Base-by-base conservation (phyloP, 2,888 invertebrate species). In the Eristalinus sepulchralis region DNA sequence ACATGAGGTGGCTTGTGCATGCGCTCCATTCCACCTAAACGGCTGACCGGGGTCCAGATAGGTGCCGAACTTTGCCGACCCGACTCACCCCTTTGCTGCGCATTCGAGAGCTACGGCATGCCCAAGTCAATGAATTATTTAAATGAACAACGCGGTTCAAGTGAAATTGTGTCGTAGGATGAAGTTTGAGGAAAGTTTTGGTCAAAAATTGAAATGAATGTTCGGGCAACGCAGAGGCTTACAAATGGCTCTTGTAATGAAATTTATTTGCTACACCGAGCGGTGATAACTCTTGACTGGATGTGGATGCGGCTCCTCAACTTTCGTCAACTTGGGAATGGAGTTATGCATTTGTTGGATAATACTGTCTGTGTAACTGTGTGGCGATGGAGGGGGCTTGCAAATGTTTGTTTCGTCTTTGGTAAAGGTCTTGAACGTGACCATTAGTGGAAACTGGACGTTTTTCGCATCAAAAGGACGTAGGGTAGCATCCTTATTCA, bases 41-140 rank as follows among this genome's bases (percentile, higher is more conserved):
- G 33, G n/a, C 57, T 73, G 60, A 66, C 71, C 71, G 39, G 67
- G 67, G 20, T 76, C 36, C 13, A 47, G 59, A 31, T 31, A 33
- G 33, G 62, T 47, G 47, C 33, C 66, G 9, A 59, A 31, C 0
- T 67, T 76, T 66, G n/a, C 22, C n/a, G n/a, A 11, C 20, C 20
- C 20, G 55, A 57, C 57, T 24, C 57, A 24, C 57, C 24, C 13
- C 24, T n/a, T n/a, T n/a, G n/a, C n/a, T n/a, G n/a, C n/a, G n/a
- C 57, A 22, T 11, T 47, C n/a, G 47, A 17, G 33, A 17, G 47
- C 17, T 17, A 47, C 47, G 6, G 8, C 17, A 47, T 66, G 72
- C 66, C 17, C 22, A 17, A 66, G 71, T 59, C 31, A 47, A 66
- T 66, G 79, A 79, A 79, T 71, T 71, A 79, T 72, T 79, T 66